Conservation (phyloP, 1,140 invertebrate genomes). For the Drosophila saltans region DNA sequence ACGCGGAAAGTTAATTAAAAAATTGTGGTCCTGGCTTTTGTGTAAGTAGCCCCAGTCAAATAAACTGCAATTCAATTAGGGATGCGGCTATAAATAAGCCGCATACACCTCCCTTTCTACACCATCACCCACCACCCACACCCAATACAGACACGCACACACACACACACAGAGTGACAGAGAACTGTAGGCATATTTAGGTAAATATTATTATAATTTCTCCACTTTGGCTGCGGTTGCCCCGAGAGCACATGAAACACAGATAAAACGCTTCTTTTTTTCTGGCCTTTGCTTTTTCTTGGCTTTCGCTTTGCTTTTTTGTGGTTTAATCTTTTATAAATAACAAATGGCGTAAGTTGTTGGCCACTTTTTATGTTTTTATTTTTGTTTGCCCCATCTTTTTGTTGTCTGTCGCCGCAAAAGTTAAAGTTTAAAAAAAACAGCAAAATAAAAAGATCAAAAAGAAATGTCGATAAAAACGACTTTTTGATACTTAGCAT, state of each 20-base stretch:
- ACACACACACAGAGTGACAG: constrained; percentile 6
- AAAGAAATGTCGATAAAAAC: background rate
- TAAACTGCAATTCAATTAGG: constrained; percentile 81
- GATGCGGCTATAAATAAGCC: constrained; percentile 72
- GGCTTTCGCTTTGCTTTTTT: constrained; percentile 48
- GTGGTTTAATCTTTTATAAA: constrained; percentile 78
- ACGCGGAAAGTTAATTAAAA: constrained; percentile 75
- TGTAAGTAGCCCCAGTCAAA: constrained; percentile 69
- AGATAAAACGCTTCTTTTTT: constrained; percentile 45
- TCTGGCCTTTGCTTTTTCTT: background rate
- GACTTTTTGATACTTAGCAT: background rate
- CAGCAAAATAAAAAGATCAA: background rate
- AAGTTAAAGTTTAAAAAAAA: constrained; percentile 33
- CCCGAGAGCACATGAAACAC: constrained; percentile 42
- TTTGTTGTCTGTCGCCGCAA: constrained; percentile 26
- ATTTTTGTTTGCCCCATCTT: background rate
- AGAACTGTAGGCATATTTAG: constrained; percentile 65
- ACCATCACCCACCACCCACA: background rate
- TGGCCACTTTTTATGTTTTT: constrained; percentile 32
- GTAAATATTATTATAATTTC: constrained; percentile 80
- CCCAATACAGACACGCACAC: background rate
- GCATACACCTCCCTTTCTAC: constrained; percentile 18
- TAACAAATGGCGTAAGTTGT: constrained; percentile 76
- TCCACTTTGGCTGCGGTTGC: constrained; percentile 44
- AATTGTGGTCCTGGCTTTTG: constrained; percentile 75